Evolutionary conservation across 2,888 invertebrate species (phyloP).

Genomic region (Formica aserva): DNA sequence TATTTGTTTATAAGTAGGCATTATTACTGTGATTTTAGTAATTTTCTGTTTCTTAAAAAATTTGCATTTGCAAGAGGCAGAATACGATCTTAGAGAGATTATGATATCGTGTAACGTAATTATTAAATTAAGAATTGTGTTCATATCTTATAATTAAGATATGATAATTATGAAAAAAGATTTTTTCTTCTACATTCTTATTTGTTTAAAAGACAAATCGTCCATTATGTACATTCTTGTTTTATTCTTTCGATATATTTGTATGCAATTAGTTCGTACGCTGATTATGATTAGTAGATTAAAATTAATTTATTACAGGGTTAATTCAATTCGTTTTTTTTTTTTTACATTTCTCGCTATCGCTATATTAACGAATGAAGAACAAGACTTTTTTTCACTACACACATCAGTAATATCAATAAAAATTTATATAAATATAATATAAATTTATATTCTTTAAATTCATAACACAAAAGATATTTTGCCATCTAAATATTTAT

Average conservation of each 20-base stretch:
- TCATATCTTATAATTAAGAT: conserved; percentile 6
- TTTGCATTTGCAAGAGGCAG: background rate
- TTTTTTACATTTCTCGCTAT: background rate
- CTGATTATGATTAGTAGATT: background rate
- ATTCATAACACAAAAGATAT: background rate
- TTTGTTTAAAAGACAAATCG: background rate
- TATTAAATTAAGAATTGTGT: conserved; percentile 10
- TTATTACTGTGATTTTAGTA: background rate
- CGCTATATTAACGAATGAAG: background rate
- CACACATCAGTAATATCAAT: background rate
- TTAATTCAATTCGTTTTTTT: background rate
- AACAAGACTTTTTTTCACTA: background rate
- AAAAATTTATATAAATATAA: background rate
- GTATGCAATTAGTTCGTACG: background rate
- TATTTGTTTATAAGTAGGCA: background rate
- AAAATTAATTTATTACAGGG: background rate
- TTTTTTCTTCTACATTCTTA: background rate
- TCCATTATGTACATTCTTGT: background rate
- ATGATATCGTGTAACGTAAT: background rate
- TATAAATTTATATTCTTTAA: background rate
- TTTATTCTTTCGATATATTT: background rate
- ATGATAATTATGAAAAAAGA: background rate
- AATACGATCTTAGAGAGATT: background rate
- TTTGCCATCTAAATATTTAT: background rate
- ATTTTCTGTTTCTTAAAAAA: background rate